Evolutionary conservation across 1,140 invertebrate genomes (phyloP), one percentile per base, ranked within the genome.

Genomic region (Bicyclus anynana): DNA sequence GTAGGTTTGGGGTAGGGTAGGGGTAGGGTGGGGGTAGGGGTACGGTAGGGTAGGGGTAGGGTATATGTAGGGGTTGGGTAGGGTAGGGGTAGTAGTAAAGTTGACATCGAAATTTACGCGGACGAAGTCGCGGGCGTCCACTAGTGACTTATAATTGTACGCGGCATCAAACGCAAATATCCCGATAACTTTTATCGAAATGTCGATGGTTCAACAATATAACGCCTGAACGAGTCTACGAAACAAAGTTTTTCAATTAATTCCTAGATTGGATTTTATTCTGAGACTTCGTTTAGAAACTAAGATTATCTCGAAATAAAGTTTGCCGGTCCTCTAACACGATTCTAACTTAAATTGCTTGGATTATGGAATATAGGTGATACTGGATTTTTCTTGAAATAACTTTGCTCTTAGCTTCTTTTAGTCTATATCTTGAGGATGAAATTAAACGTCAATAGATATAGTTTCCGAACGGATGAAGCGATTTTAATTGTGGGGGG

Each of bases 191-290:
- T 33, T n/a, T 33, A 29, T 23, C 27, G 10, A 33, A 33, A 33
- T 33, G 29, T 4, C 29, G 1, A 6, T 33, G 29, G 29, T 33
- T 33, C 14, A 10, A 40, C 17, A 40, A 40, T 40, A 17, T 23
- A 23, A 23, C 7, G 9, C 10, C 17, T 17, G 2, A 40, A 40
- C 13, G 5, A 40, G 3, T 40, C 37, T 40, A 40, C 13, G 12
- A 17, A 14, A 40, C 16, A 17, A 40, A 40, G 37, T 40, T 17
- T 40, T 40, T 40, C 37, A 40, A 40, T 40, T 40, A 40, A 16
- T 5, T 40, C 5, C 1, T 40, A 40, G 37, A 40, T 40, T 40
- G 37, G 16, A 17, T 40, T 40, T 40, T 40, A 40, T 16, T 12
- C 16, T 17, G 1, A 1, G 16, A 16, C 37, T 38, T 7, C 37